Base-by-base conservation (phyloP, 2,797 vertebrate species). In the Phalanger gymnotis region DNA sequence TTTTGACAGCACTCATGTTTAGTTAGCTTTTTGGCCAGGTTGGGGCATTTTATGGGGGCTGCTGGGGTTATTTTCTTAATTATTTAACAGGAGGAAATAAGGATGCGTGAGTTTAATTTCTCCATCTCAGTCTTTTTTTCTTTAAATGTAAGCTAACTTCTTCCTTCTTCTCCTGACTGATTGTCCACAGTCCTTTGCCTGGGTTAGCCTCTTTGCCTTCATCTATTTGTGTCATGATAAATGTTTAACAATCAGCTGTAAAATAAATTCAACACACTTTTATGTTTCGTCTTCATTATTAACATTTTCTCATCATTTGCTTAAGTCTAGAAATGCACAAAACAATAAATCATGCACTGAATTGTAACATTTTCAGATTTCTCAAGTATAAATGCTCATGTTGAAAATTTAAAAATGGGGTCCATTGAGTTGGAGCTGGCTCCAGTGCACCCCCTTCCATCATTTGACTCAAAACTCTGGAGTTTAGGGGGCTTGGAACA, bases 1-100 rank as follows among this genome's bases (percentile, higher is more conserved):
- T 96, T 98, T 96, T 95, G 96, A 94, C 73, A 87, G 73, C 40
- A 87, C 40, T 87, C 73, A 51, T 87, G 73, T 87, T 87, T 87
- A 87, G 73, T 87, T 87, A 87, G 73, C 40, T 87, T 87, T 19
- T 54, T 31, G 90, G 54, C 4, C 0, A 28, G 19, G 16, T 90
- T 5, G 0, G 53, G 27, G 53, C 1, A 0, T 55, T 90, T 12
- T 55, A 87, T 54, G 3, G 94, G 51, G 40, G 27, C 0, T 2
- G 53, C 19, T 13, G 1, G 54, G 5, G 3, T 4, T 19, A 58
- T 52, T 90, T n/a, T 57, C 53, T 89, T n/a, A 13, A 81, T 66
- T 51, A 58, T 73, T 91, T n/a, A 92, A 27, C 14, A 54, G 56
- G 0, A 47, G 61, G 57, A 5, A n/a, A 30, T 11, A 11, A 66